These are phyloP conservation scores for Oeneis ivallda DNA, from an alignment of 2,888 invertebrate species.

Conservation along the genomic window DNA sequence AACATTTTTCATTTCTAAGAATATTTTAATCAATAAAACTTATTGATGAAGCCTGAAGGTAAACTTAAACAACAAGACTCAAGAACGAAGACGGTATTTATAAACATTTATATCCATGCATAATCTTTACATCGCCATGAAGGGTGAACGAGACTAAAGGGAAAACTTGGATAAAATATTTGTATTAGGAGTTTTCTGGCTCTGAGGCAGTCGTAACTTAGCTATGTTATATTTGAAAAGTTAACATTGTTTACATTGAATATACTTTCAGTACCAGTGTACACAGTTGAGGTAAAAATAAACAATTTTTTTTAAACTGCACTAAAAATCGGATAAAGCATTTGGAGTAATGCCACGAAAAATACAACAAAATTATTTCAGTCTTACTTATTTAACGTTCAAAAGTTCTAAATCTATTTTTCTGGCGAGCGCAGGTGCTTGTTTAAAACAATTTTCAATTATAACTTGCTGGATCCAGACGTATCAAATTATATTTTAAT, in stretches of 20 bases:
- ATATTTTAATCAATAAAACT: too few species aligned
- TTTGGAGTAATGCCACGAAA: background rate
- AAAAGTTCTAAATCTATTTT: conserved; percentile 14
- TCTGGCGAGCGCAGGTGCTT: conserved; percentile 3
- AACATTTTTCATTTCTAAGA: too few species aligned
- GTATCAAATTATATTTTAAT: conserved; percentile 21
- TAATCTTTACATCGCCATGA: background rate
- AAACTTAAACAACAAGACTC: background rate
- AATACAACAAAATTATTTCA: background rate
- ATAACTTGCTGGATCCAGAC: conserved; percentile 17
- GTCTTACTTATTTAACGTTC: background rate
- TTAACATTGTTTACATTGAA: too few species aligned
- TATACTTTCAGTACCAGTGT: too few species aligned
- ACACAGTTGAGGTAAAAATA: too few species aligned
- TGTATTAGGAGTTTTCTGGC: background rate
- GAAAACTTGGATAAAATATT: conserved; percentile 4
- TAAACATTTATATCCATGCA: too few species aligned
- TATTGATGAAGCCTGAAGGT: background rate
- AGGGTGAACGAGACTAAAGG: background rate
- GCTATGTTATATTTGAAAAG: background rate
- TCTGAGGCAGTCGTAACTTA: background rate
- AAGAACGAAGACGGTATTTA: background rate
- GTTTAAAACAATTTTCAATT: conserved; percentile 9
- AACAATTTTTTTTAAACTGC: background rate
- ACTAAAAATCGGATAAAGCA: background rate